Evolutionary conservation across 2,888 invertebrate genomes (phyloP).

Genomic region (Ganaspis brasiliensis): DNA sequence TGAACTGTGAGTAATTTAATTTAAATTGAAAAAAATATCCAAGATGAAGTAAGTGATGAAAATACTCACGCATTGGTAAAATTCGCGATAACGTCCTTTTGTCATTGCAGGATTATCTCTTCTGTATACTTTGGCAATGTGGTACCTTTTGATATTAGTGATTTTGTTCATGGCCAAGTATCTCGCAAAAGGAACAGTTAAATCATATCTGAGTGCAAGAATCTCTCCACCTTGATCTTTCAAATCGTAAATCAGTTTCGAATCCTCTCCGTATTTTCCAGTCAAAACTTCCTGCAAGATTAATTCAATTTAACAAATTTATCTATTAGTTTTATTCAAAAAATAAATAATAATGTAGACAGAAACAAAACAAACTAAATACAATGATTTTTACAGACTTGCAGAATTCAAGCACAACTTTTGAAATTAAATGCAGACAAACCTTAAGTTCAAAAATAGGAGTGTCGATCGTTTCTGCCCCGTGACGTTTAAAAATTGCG

Average conservation of each 20-base stretch:
- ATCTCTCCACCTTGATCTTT: conserved; percentile 99
- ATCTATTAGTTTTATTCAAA: conserved; percentile 11
- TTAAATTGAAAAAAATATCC: conserved; percentile 25
- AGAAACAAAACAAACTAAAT: no score
- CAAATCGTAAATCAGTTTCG: conserved; percentile 98
- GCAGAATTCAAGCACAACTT: no score
- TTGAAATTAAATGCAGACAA: no score
- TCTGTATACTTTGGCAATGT: conserved; percentile 99
- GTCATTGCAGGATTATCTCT: conserved; percentile 99
- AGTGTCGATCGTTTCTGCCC: conserved; percentile 98
- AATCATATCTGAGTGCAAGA: conserved; percentile 96
- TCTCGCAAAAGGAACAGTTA: conserved; percentile 98
- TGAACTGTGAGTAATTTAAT: no score
- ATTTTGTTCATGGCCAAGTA: conserved; percentile 99
- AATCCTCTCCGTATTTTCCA: conserved; percentile 99
- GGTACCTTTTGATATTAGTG: conserved; percentile 95
- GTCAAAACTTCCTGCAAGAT: conserved; percentile 97
- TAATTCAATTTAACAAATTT: conserved; percentile 52
- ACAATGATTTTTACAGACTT: no score
- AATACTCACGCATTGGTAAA: conserved; percentile 98
- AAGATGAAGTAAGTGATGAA: background rate
- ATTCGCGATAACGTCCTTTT: conserved; percentile 97
- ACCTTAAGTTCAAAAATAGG: conserved; percentile 99
- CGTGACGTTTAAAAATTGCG: conserved; percentile 96
- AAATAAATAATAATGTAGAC: no score